Evolutionary conservation across 2,888 invertebrate genomes (phyloP), one percentile per base, ranked within the genome.

Genomic region (Rhaphigaster nebulosa): DNA sequence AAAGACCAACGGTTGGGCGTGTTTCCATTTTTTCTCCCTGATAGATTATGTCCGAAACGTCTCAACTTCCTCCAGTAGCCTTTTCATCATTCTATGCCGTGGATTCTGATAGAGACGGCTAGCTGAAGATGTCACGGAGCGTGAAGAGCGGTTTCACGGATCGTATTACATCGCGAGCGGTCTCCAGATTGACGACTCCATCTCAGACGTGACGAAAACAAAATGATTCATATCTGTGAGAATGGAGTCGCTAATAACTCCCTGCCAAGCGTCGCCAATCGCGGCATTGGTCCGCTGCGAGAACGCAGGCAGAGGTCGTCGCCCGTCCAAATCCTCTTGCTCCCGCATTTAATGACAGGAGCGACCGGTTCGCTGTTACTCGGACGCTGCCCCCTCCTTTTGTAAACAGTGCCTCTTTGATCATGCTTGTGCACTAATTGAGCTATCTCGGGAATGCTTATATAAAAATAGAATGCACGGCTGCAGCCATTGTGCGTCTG

Each of bases 101-200:
- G 45, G n/a, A 45, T 50, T 50, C 45, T 45, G 45, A 84, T n/a
- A 45, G 84, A n/a, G 45, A 50, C 10, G 45, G 84, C 84, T n/a
- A 84, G 45, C 84, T 84, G 45, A 84, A 84, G 84, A 84, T 84
- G 84, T 84, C 84, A 84, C 84, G 45, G 84, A 84, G 45, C 84
- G 84, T 84, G 84, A 84, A 84, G 84, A 84, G 84, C 84, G 84
- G 84, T 84, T 84, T 84, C 84, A 84, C 84, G 84, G 84, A 10
- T n/a, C 84, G 84, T 15, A 45, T 84, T 84, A 45, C 41, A 13
- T 45, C 41, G 45, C 84, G 41, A 45, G 45, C 45, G 26, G 38
- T 50, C 45, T n/a, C 26, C 84, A 50, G 41, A 41, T 4, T 76
- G 70, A 76, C 34, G 18, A 45, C 45, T 84, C n/a, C 45, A 84